A percentile compares a stretch with the other conserved stretches of the same genome.
phyloP scores from a whole-genome alignment of 1,140 invertebrate species.

The Antheraea pernyi region DNA sequence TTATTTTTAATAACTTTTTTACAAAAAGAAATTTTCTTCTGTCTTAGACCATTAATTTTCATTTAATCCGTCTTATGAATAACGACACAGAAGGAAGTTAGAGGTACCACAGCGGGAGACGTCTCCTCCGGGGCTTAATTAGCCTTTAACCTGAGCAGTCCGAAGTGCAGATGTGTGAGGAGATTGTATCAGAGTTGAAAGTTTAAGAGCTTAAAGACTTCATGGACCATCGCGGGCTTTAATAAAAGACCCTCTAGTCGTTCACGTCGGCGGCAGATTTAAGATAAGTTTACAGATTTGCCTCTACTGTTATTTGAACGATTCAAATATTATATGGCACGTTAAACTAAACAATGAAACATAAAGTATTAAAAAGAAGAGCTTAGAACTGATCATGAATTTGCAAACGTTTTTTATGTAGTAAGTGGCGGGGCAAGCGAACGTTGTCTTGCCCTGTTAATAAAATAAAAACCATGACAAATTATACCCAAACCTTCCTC shows the following conservation, averaged over 20 bases:
- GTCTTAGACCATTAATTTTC: not conserved
- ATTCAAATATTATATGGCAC: too few relatives aligned
- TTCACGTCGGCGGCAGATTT: not conserved
- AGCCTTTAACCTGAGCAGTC: conserved; percentile 43
- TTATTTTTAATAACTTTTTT: not conserved
- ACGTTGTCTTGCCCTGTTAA: too few relatives aligned
- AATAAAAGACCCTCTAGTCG: not conserved
- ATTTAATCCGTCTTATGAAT: not conserved
- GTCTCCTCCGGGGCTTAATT: conserved; percentile 60
- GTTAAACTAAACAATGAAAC: too few relatives aligned
- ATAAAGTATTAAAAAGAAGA: too few relatives aligned
- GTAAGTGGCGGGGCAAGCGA: too few relatives aligned
- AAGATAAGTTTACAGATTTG: not conserved
- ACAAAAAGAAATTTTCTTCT: not conserved
- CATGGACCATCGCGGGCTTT: not conserved
- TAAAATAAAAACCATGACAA: too few relatives aligned
- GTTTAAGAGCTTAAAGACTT: not conserved
- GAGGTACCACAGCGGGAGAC: conserved; percentile 37
- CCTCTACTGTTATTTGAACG: not conserved
- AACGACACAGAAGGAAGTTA: conserved; percentile 40
- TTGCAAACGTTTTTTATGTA: too few relatives aligned
- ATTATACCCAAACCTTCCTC: too few relatives aligned
- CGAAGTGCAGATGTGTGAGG: not conserved
- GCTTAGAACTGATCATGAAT: too few relatives aligned
- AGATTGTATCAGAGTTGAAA: not conserved